phyloP scores from a whole-genome alignment of 2,113 vertebrate genomes.

The Centropus bengalensis region DNA sequence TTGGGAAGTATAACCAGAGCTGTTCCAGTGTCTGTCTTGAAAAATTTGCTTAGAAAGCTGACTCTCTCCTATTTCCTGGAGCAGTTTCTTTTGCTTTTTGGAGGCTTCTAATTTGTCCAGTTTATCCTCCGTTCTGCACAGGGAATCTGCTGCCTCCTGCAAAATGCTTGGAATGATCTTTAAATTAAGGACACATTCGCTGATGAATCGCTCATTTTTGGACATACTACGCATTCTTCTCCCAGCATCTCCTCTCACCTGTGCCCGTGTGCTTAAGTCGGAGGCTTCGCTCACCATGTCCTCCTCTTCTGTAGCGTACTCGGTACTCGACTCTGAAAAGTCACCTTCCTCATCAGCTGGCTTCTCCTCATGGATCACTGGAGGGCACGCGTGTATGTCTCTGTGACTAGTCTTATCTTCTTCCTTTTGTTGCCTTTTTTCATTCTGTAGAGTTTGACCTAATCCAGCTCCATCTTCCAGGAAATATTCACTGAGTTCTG shows the following conservation, averaged over 20 bases:
- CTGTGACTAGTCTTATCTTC: background rate
- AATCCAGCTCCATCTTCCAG: background rate
- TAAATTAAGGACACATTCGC: conserved; percentile 66
- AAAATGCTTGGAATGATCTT: conserved; percentile 66
- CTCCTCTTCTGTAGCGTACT: conserved; percentile 29
- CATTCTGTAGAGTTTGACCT: background rate
- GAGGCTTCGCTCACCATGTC: background rate
- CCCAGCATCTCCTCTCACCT: background rate
- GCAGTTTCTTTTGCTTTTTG: background rate
- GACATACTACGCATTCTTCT: background rate
- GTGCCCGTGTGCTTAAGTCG: background rate
- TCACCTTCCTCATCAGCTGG: background rate
- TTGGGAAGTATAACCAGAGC: background rate
- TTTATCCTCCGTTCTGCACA: conserved; percentile 16
- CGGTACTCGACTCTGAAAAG: background rate
- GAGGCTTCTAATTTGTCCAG: background rate
- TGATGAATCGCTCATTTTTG: conserved; percentile 43
- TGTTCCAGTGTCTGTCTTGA: background rate
- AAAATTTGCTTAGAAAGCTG: background rate
- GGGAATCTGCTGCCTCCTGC: conserved; percentile 20
- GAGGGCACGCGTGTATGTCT: background rate
- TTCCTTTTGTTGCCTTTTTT: background rate
- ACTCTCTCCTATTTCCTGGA: background rate
- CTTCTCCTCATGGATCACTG: background rate
- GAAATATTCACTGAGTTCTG: conserved; percentile 2